Evolutionary conservation across 2,888 invertebrate species (phyloP).

Genomic region (Pycnomerus fuliginosus): DNA sequence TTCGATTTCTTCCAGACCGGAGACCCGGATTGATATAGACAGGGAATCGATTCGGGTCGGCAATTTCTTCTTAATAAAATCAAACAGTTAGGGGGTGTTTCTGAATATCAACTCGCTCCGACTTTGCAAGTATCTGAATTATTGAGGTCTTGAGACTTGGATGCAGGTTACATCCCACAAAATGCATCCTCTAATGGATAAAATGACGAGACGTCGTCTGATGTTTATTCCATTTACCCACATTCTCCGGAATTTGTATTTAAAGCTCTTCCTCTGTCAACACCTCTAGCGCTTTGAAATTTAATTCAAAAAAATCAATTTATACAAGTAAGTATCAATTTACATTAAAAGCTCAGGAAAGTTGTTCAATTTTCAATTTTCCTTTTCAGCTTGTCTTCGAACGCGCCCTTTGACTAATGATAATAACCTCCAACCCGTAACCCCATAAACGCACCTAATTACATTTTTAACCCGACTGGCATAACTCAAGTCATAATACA

Average conservation of each 20-base stretch:
- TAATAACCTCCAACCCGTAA: constrained; percentile 10
- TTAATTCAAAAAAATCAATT: too few species aligned
- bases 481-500: constrained; percentile 23
- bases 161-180: constrained; percentile 23
- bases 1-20: constrained; percentile 37
- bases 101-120: too few species aligned
- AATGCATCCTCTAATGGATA: constrained; percentile 28
- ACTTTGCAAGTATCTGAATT: too few species aligned
- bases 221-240: constrained; percentile 27
- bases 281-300: too few species aligned
- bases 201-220: constrained; percentile 24
- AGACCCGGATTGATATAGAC: constrained; percentile 29
- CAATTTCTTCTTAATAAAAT: constrained; percentile 19
- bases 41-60: constrained; percentile 19
- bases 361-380: not conserved
- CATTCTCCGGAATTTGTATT: too few species aligned
- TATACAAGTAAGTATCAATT: too few species aligned
- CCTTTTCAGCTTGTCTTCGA: not conserved
- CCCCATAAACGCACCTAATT: constrained; percentile 16
- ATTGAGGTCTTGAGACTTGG: constrained; percentile 3
- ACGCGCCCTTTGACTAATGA: constrained; percentile 9
- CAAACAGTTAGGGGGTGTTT: constrained; percentile 14
- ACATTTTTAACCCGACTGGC: constrained; percentile 19
- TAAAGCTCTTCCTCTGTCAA: too few species aligned
- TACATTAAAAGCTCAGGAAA: too few species aligned